phyloP scores from a whole-genome alignment of 2,113 vertebrate species.

The Enhydra lutris region DNA sequence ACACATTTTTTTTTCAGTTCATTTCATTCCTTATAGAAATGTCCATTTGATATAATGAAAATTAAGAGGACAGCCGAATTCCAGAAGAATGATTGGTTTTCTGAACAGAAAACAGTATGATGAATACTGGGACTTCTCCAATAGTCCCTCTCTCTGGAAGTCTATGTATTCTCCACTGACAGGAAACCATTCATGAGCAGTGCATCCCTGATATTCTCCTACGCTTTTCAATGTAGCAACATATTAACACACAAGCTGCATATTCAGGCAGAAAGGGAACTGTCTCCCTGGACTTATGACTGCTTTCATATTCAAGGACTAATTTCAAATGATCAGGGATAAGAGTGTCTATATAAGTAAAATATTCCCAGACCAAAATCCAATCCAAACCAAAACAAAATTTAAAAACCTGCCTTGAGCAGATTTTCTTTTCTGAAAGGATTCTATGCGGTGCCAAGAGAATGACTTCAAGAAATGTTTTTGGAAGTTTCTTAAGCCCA shows the following conservation, averaged over 20 bases:
- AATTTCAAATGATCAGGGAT: conserved; percentile 21
- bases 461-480: conserved; percentile 72
- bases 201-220: conserved; percentile 31
- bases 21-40: conserved; percentile 14
- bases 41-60: background rate
- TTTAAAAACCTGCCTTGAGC: background rate
- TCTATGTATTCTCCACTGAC: background rate
- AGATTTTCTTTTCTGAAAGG: conserved; percentile 61
- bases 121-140: background rate
- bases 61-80: background rate
- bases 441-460: conserved; percentile 58
- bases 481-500: conserved; percentile 68
- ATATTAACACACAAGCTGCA: background rate
- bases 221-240: background rate
- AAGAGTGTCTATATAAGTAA: background rate
- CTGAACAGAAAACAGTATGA: background rate
- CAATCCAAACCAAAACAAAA: background rate
- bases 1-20: background rate
- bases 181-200: background rate
- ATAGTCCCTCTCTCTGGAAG: background rate
- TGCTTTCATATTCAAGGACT: conserved; percentile 43
- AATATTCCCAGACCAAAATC: conserved; percentile 14
- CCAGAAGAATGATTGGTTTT: background rate
- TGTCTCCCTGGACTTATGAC: accelerated
- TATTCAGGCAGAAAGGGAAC: background rate